Base-by-base conservation (phyloP, 2,888 invertebrate genomes). In the Acleris emargana region DNA sequence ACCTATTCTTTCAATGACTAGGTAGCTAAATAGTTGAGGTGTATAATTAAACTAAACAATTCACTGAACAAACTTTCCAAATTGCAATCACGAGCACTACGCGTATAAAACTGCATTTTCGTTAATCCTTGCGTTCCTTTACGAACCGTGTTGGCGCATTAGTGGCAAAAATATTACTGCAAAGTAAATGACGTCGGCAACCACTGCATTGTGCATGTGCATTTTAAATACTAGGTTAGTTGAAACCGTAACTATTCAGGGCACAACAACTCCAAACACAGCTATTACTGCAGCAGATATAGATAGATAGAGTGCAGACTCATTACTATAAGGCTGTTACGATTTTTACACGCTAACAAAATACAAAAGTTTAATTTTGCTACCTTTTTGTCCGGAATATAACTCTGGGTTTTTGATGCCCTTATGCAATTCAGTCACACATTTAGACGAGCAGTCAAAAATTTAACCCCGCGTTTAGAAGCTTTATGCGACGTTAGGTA, bases 91-190 rank as follows among this genome's bases (percentile, higher is more conserved):
- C 83, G 72, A 77, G 80, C 77, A 77, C 77, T 79, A 82, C 80
- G 83, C 76, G 72, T 84, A 77, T 61, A 75, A 77, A 80, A 84
- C 86, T 85, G 88, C 91, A 91, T 89, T 88, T 88, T 89, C 76
- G 80, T 80, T 62, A 78, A 84, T 88, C 84, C 87, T 84, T 79
- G 73, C 74, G 74, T 82, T 83, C 82, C 81, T 83, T 83, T 82
- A 84, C 76, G 75, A 87, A 74, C 81, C 88, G 90, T 91, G 86
- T 83, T 84, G 80, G 86, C 90, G 90, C 91, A 89, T 88, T 91
- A 88, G 88, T 84, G 80, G 89, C 87, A 80, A 87, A 91, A 91
- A 86, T 90, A 88, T 86, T 84, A 91, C 91, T 92, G 91, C 91
- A 92, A 91, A 89, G 78, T 84, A 87, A 78, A 87, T 91, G 91